Conservation (phyloP, 2,888 invertebrate genomes). For the Eupelmus urozonus region DNA sequence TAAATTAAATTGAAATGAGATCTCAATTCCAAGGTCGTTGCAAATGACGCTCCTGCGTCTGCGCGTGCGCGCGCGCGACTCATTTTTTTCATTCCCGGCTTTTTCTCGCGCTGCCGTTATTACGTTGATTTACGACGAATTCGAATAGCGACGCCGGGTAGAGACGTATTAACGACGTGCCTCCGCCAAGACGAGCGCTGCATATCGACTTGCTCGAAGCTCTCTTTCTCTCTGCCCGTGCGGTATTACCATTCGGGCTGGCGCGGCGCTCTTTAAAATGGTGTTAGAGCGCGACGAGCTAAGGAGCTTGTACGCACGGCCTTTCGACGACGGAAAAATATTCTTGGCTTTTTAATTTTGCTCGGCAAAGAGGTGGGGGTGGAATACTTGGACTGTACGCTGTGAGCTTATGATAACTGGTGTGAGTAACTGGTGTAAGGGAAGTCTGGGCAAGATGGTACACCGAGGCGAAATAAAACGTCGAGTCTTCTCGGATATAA, state of each 20-base stretch:
- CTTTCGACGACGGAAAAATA: not conserved
- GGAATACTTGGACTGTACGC: too few relatives aligned
- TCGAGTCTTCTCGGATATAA: too few relatives aligned
- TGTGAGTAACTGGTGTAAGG: too few relatives aligned
- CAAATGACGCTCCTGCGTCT: slow-evolving; percentile 55
- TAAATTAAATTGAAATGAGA: slow-evolving; percentile 59
- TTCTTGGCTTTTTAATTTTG: slow-evolving; percentile 33
- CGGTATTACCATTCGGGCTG: slow-evolving; percentile 64
- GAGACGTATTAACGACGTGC: slow-evolving; percentile 66
- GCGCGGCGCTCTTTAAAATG: slow-evolving; percentile 57
- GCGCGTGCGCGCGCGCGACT: not conserved
- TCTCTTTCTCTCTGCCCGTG: slow-evolving; percentile 16
- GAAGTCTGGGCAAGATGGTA: too few relatives aligned
- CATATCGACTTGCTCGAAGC: slow-evolving; percentile 61
- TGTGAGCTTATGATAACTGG: too few relatives aligned
- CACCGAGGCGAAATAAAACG: too few relatives aligned
- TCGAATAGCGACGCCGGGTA: slow-evolving; percentile 58
- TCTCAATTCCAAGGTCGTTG: slow-evolving; percentile 59
- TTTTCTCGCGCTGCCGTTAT: slow-evolving; percentile 58
- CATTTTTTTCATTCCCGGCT: slow-evolving; percentile 11
- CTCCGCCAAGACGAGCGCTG: slow-evolving; percentile 63
- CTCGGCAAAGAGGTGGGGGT: too few relatives aligned
- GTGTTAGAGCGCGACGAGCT: not conserved
- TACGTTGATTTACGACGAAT: slow-evolving; percentile 66
- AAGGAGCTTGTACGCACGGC: slow-evolving; percentile 10